phyloP scores from a whole-genome alignment of 1,140 invertebrate species.

The Drosophila pruinosa region DNA sequence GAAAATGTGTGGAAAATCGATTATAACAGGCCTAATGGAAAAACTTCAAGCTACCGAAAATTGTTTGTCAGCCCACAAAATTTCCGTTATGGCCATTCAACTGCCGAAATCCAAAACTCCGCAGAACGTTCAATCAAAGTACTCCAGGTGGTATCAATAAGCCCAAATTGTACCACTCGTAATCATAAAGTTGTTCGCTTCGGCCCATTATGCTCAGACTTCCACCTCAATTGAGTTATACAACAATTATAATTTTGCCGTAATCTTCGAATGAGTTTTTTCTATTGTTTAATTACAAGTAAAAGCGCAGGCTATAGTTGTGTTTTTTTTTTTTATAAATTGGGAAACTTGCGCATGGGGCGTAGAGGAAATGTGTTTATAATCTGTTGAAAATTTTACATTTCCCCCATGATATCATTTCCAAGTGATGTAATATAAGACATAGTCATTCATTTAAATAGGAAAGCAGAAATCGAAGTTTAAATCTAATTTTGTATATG shows the following conservation, averaged over 20 bases:
- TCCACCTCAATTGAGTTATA: constrained; percentile 34
- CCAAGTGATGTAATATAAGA: not conserved
- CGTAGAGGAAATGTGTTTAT: constrained; percentile 46
- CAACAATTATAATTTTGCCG: constrained; percentile 30
- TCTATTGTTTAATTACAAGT: constrained; percentile 60
- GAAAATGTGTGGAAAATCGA: constrained; percentile 69
- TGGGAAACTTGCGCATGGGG: constrained; percentile 28
- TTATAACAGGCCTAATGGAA: constrained; percentile 54
- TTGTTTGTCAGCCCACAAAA: constrained; percentile 30
- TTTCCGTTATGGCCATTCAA: constrained; percentile 8
- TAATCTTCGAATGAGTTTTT: constrained; percentile 58
- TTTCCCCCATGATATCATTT: not conserved
- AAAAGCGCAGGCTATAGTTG: constrained; percentile 38
- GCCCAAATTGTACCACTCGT: not conserved
- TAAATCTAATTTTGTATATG: not conserved
- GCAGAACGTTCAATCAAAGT: constrained; percentile 17
- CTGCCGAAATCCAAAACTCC: not conserved
- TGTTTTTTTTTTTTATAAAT: constrained; percentile 25
- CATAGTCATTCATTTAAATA: not conserved
- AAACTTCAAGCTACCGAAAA: constrained; percentile 53
- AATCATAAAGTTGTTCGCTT: not conserved
- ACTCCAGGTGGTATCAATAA: not conserved
- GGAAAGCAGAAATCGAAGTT: not conserved
- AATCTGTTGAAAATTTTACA: not conserved
- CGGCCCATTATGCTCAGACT: constrained; percentile 1